Evolutionary conservation across 2,888 invertebrate genomes (phyloP), one percentile per base, ranked within the genome.

Genomic region (Lochmaea crataegi): DNA sequence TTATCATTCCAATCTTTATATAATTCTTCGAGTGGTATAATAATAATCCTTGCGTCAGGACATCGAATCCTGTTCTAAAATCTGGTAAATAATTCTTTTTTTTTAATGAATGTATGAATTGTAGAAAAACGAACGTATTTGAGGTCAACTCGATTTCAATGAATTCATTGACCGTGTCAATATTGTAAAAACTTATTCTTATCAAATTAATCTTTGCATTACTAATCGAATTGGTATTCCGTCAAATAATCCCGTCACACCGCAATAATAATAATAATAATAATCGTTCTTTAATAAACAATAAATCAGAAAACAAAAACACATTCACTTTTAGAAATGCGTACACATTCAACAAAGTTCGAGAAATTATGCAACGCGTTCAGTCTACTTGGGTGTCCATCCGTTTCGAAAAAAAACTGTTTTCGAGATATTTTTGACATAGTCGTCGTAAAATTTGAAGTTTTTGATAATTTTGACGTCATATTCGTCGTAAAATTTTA

Each of bases 281-380:
- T 14, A 58, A 11, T 32, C 12, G 14, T 32, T 58, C 26, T 32
- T 32, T 32, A 58, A 58, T 58, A 58, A 58, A 58, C 58, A 26
- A 58, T 58, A 58, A 58, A 58, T 32, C 58, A 58, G 58, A 58
- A 58, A 58, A 32, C 58, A n/a, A 26, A 32, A 58, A 58, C 58
- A 58, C 58, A 12, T 58, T 58, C 58, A 32, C 58, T 58, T 22
- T 57, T 22, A 56, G 18, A 26, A 58, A 58, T 22, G 12, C 14
- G 57, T 26, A 58, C 2, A 22, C 32, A 32, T 58, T 58, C 14
- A 26, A 26, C 26, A 12, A 58, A 26, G 57, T 58, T n/a, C n/a
- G n/a, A n/a, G n/a, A n/a, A n/a, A n/a, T n/a, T 58, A 32, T 12
- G 32, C 9, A 58, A 58, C 58, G 1, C 32, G 58, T 53, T 53